phyloP scores from a whole-genome alignment of 2,113 vertebrate genomes.

The Meleagris gallopavo region DNA sequence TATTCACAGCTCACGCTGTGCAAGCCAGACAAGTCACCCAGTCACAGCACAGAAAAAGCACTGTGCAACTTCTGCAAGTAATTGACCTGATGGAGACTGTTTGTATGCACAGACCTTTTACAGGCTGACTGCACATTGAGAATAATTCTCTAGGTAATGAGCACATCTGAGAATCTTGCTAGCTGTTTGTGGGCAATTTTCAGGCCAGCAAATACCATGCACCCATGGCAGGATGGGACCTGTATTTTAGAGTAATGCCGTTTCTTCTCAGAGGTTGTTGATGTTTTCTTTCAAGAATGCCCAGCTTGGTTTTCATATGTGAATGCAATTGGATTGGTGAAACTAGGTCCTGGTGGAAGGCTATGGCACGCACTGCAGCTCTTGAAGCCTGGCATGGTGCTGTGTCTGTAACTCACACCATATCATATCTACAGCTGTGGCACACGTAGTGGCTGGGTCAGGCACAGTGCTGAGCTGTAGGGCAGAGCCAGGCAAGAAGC shows the following conservation, averaged over 20 bases:
- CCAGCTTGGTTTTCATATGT: background rate
- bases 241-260: background rate
- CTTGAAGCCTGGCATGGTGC: background rate
- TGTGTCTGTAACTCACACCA: rapidly evolving
- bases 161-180: conserved; percentile 1
- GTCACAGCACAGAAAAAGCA: background rate
- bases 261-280: background rate
- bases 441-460: background rate
- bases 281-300: background rate
- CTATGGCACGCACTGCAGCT: background rate
- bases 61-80: background rate
- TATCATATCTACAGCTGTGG: background rate
- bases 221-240: background rate
- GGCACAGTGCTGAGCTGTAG: background rate
- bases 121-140: background rate
- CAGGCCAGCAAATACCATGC: background rate
- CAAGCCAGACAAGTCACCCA: background rate
- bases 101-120: background rate
- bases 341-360: background rate
- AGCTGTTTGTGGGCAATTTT: conserved; percentile 3
- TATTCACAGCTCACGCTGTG: background rate
- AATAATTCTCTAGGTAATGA: conserved; percentile 34
- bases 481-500: background rate
- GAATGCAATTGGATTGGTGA: background rate
- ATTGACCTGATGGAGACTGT: background rate